phyloP scores from a whole-genome alignment of 1,140 invertebrate species.

The Lepidostoma basale region DNA sequence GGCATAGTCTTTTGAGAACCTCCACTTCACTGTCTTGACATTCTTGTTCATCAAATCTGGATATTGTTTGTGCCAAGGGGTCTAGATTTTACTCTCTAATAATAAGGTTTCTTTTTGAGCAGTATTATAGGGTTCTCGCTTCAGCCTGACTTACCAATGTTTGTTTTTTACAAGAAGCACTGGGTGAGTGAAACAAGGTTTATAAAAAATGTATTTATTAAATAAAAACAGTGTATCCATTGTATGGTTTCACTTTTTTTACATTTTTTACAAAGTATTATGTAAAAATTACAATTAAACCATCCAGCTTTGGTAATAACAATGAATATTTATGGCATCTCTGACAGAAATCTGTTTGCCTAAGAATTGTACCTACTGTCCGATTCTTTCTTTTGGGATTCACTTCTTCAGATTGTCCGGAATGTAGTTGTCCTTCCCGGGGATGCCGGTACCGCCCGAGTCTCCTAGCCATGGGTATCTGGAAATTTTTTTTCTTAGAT shows the following conservation, averaged over 20 bases:
- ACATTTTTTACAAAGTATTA: constrained; percentile 32
- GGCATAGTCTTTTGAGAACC: no score
- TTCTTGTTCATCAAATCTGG: no score
- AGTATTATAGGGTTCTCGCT: no score
- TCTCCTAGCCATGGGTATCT: constrained; percentile 84
- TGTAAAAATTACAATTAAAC: constrained; percentile 31
- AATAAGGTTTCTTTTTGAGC: no score
- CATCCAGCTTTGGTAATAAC: constrained; percentile 43
- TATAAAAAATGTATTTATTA: constrained; percentile 23
- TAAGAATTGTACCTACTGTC: neutral
- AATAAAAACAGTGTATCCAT: constrained; percentile 23
- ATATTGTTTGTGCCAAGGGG: no score
- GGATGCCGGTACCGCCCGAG: constrained; percentile 79
- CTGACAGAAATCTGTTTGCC: neutral
- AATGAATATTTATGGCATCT: constrained; percentile 15
- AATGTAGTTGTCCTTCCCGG: constrained; percentile 80
- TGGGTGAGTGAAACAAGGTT: no score
- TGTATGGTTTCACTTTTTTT: constrained; percentile 38
- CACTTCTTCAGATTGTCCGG: constrained; percentile 68
- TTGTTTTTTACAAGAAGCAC: no score
- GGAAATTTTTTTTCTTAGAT: no score
- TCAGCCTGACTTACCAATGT: no score
- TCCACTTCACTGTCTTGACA: no score
- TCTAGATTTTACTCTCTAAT: no score
- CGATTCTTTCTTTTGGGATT: neutral